Percentiles rank a stretch among this genome's conserved stretches.
Conservation (phyloP, 2,888 invertebrate genomes). For the Dione vanillae region DNA sequence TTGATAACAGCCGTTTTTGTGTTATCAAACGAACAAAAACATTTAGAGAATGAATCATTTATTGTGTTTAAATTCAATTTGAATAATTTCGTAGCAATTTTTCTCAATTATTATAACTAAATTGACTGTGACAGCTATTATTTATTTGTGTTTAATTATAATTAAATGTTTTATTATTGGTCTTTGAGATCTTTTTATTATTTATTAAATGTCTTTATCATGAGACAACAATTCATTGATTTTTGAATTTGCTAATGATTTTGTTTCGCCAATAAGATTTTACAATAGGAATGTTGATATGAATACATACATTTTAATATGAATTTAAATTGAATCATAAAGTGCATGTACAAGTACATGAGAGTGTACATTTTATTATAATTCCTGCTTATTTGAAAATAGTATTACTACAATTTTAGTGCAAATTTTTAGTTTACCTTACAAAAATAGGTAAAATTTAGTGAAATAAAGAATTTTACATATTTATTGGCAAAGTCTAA, state of each 20-base stretch:
- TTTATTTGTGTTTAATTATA: neutral
- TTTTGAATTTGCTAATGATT: too few species aligned
- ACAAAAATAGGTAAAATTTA: too few species aligned
- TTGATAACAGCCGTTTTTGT: conserved; percentile 39
- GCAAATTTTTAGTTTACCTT: too few species aligned
- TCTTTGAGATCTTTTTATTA: neutral
- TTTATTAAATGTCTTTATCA: neutral
- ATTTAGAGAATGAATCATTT: conserved; percentile 40
- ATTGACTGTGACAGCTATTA: neutral
- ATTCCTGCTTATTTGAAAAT: too few species aligned
- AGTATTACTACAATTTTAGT: too few species aligned
- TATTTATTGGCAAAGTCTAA: too few species aligned
- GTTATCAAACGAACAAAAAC: conserved; percentile 47
- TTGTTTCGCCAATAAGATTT: neutral
- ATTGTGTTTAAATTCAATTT: conserved; percentile 18
- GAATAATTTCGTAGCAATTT: neutral
- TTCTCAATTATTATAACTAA: conserved; percentile 1
- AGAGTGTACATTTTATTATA: too few species aligned
- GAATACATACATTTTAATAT: neutral
- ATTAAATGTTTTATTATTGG: neutral
- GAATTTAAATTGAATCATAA: neutral
- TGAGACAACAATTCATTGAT: too few species aligned
- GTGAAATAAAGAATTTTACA: too few species aligned
- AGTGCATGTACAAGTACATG: neutral
- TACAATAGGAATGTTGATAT: neutral